These are phyloP conservation scores for Hypercompe scribonia DNA, from an alignment of 2,888 invertebrate genomes.

Conservation along the genomic window DNA sequence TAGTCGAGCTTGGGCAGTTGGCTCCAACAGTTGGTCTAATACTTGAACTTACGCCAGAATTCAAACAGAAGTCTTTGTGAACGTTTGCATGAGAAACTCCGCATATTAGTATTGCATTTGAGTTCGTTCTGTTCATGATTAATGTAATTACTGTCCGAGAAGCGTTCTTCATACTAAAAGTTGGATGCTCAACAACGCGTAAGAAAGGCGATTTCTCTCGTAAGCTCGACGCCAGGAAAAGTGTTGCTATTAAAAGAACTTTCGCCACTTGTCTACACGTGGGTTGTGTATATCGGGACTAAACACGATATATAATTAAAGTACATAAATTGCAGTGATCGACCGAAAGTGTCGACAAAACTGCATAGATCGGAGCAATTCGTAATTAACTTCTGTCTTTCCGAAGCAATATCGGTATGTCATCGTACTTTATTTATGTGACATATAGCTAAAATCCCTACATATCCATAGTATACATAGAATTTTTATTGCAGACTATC, in stretches of 20 bases:
- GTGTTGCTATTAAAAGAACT: neutral
- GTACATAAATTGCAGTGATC: neutral
- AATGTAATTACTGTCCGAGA: neutral
- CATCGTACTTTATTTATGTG: neutral
- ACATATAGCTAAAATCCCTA: too few species aligned
- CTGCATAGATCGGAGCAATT: neutral
- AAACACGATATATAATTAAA: neutral
- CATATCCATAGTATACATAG: too few species aligned
- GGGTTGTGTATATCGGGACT: neutral
- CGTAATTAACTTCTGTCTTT: neutral
- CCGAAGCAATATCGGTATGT: neutral
- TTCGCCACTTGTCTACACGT: neutral
- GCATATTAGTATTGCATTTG: constrained; percentile 18
- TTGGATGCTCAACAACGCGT: neutral
- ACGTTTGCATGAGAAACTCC: constrained; percentile 45
- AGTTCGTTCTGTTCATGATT: constrained; percentile 1
- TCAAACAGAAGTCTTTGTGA: constrained; percentile 15
- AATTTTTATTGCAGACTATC: neutral
- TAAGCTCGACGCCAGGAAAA: neutral
- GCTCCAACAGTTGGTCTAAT: constrained; percentile 37
- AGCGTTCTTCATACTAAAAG: neutral
- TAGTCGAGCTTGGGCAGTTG: constrained; percentile 26
- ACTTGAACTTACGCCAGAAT: constrained; percentile 36
- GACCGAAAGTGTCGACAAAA: neutral
- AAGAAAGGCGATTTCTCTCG: neutral